Evolutionary conservation across 2,797 vertebrate genomes (phyloP).

Genomic region (Erethizon dorsatum): DNA sequence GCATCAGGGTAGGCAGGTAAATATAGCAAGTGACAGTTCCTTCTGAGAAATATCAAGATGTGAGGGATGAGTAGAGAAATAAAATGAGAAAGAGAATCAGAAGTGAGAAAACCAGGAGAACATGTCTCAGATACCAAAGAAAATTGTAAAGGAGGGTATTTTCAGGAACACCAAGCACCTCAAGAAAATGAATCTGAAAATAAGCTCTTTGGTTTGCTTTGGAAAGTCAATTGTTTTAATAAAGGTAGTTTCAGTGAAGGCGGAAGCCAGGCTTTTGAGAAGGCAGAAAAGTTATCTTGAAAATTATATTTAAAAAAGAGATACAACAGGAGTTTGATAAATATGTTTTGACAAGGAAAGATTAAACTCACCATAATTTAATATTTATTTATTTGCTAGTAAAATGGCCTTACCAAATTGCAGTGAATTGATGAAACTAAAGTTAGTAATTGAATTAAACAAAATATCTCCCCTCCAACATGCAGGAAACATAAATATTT

Average conservation of each 20-base stretch:
- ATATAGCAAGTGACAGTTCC: background rate
- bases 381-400: slow-evolving; percentile 69
- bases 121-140: background rate
- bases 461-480: background rate
- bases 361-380: slow-evolving; percentile 51
- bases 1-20: too few species aligned
- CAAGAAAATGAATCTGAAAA: slow-evolving; percentile 28
- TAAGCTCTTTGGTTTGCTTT: background rate
- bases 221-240: background rate
- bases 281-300: background rate
- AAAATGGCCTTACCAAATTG: slow-evolving; percentile 34
- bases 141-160: background rate
- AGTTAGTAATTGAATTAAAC: slow-evolving; percentile 16
- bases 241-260: background rate
- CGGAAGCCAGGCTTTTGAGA: background rate
- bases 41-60: background rate
- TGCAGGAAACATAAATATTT: background rate
- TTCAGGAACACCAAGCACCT: background rate
- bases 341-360: slow-evolving; percentile 38
- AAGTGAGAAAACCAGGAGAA: background rate
- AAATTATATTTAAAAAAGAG: slow-evolving; percentile 1
- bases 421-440: slow-evolving; percentile 57
- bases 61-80: background rate
- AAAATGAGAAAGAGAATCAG: background rate
- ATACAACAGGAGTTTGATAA: background rate